phyloP scores from a whole-genome alignment of 1,140 invertebrate species.

The Drosophila nasuta region DNA sequence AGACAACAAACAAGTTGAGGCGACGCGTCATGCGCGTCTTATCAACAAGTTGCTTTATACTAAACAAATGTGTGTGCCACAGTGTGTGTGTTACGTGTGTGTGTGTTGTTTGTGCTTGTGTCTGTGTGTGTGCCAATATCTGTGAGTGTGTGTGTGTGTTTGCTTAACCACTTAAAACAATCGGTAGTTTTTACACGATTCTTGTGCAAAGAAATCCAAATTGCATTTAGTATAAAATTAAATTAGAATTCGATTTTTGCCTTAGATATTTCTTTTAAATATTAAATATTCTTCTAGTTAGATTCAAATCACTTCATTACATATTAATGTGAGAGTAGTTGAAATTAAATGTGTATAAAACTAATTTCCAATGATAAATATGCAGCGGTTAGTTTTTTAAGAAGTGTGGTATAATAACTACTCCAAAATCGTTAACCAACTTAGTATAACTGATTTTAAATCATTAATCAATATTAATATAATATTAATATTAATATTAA shows the following conservation, averaged over 20 bases:
- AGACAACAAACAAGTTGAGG: neutral
- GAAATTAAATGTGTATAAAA: no score
- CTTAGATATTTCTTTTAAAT: neutral
- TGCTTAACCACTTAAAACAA: neutral
- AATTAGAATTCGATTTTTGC: neutral
- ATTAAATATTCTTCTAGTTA: neutral
- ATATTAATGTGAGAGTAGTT: no score
- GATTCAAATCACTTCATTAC: no score
- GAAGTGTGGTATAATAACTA: no score
- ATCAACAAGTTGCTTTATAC: constrained; percentile 22
- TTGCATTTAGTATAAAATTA: neutral
- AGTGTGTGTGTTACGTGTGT: neutral
- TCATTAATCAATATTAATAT: no score
- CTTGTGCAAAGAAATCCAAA: neutral
- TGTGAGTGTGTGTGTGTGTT: neutral
- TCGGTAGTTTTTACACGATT: neutral
- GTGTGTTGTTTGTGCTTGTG: constrained; percentile 3
- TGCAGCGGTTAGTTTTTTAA: no score
- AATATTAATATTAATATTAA: no score
- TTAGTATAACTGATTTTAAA: no score
- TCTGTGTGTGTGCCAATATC: neutral
- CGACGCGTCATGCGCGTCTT: constrained; percentile 13
- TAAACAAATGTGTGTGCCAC: constrained; percentile 8
- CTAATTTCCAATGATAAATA: no score
- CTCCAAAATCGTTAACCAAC: no score